Percentiles rank a stretch among this genome's conserved stretches.
Evolutionary conservation across 2,113 vertebrate genomes (phyloP).

Genomic region (Oceanites oceanicus): DNA sequence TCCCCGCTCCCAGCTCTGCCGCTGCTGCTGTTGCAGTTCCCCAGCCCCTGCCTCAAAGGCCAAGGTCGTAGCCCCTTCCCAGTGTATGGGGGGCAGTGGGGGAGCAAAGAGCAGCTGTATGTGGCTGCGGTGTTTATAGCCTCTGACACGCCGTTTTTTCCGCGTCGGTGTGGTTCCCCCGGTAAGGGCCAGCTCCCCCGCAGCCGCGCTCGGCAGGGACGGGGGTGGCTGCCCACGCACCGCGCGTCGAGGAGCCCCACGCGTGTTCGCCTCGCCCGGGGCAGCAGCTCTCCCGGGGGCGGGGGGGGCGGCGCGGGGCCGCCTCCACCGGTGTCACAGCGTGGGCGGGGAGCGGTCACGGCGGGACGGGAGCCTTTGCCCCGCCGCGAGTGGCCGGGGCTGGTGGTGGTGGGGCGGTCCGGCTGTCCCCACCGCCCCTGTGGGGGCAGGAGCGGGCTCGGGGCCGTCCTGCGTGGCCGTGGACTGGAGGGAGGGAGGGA

Average conservation of each 20-base stretch:
- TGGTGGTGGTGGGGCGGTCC: no score
- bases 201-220: no score
- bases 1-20: background rate
- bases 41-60: background rate
- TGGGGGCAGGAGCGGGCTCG: no score
- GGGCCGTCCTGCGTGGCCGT: background rate
- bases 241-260: background rate
- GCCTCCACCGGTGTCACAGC: background rate
- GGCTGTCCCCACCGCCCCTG: no score
- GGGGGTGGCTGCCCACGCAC: no score
- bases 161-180: background rate
- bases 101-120: no score
- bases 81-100: rapidly evolving
- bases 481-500: background rate
- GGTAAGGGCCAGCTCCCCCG: rapidly evolving
- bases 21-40: rapidly evolving
- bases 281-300: background rate
- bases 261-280: background rate
- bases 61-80: no score
- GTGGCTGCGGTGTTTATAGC: rapidly evolving
- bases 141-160: background rate
- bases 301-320: background rate
- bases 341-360: background rate
- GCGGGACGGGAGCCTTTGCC: no score
- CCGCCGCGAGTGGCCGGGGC: no score